Evolutionary conservation across 2,888 invertebrate species (phyloP), one percentile per base, ranked within the genome.

Genomic region (Schrankia costaestrigalis): DNA sequence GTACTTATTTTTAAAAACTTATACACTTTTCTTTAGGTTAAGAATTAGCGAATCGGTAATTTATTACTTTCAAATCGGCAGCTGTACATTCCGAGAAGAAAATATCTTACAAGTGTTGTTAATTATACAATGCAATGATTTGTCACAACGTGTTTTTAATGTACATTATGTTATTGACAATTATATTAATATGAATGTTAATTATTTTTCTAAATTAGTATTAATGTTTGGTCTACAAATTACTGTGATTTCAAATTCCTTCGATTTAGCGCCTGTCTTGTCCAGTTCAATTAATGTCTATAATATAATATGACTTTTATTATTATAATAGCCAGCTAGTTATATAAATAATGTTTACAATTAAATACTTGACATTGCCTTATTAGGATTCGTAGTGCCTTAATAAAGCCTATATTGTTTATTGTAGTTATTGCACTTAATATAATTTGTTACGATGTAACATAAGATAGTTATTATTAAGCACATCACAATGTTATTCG

Each of bases 381-480:
- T 76, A 65, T 57, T 77, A 78, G 72, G 68, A 60, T 75, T 34
- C 37, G 48, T 81, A 82, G 83, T 83, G 82, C 69, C 63, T 61
- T 68, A 66, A 62, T 53, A 51, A 63, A 63, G 44, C 44, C 54
- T 59, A 12, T 45, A 46, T 51, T 52, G 41, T 48, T 50, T 48
- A 54, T 41, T 47, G 46, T 56, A 42, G 47, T 51, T 45, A 49
- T 31, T 52, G 42, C 51, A 61, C 56, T 46, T 44, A 46, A 50
- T 60, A 46, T 51, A 48, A 54, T 41, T 59, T 51, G 49, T 58
- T 60, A 47, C 46, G 48, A 51, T 46, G 31, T 43, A n/a, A n/a
- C 39, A 46, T 35, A 35, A 47, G 39, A 41, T 45, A 55, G 56
- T 51, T 50, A 49, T 42, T 48, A 43, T 40, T 48, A 59, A 61